These are phyloP conservation scores for Pectinophora gossypiella DNA, from an alignment of 1,140 invertebrate genomes.

Conservation along the genomic window DNA sequence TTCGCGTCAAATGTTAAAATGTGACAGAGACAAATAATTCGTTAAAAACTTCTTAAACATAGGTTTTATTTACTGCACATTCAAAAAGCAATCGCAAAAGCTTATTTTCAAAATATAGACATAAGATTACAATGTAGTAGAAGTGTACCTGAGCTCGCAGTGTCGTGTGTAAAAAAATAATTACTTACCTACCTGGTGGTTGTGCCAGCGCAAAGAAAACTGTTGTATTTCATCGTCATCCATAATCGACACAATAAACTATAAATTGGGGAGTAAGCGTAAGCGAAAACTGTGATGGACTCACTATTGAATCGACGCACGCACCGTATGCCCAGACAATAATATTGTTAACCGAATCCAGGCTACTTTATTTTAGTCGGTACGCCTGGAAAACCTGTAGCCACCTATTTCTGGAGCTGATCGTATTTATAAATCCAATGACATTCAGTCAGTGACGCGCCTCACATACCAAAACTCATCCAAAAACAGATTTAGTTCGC, in stretches of 20 bases:
- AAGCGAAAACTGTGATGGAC: constrained; percentile 24
- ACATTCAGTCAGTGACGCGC: constrained; percentile 70
- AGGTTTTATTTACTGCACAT: too few relatives aligned
- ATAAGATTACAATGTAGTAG: neutral
- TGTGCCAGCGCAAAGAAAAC: constrained; percentile 88
- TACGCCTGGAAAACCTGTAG: constrained; percentile 76
- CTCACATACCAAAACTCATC: constrained; percentile 72
- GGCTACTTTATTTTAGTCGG: constrained; percentile 75
- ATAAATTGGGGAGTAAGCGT: constrained; percentile 27
- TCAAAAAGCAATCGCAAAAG: neutral
- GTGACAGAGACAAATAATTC: too few relatives aligned
- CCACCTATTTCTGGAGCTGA: constrained; percentile 76
- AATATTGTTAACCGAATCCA: constrained; percentile 74
- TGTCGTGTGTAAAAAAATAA: constrained; percentile 35
- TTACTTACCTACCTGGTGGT: constrained; percentile 81
- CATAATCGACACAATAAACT: constrained; percentile 48
- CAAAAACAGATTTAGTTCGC: constrained; percentile 71
- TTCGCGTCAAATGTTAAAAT: too few relatives aligned
- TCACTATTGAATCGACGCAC: constrained; percentile 25
- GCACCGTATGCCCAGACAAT: constrained; percentile 53
- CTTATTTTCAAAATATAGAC: neutral
- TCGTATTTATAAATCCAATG: constrained; percentile 76
- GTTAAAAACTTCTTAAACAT: too few relatives aligned
- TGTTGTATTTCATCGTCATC: constrained; percentile 80
- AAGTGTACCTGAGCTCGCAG: constrained; percentile 25